These are phyloP conservation scores for Drosophila burlai DNA, from an alignment of 1,140 invertebrate species.

Conservation along the genomic window DNA sequence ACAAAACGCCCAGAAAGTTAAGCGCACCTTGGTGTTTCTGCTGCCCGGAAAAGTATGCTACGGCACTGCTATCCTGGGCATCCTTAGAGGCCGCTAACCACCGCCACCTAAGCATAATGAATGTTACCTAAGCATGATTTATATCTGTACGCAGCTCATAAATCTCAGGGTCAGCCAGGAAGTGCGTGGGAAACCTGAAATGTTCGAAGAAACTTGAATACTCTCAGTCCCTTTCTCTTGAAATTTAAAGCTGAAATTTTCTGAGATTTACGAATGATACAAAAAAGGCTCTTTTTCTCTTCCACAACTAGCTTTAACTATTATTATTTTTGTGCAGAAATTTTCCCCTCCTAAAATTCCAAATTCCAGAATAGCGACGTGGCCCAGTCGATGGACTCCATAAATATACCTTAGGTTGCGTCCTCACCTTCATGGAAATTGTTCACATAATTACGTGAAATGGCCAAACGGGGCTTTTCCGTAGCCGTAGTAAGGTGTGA, in stretches of 20 bases:
- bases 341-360: background rate
- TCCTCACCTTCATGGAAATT: background rate
- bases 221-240: background rate
- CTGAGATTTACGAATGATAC: background rate
- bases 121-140: constrained; percentile 80
- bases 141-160: constrained; percentile 62
- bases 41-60: constrained; percentile 40
- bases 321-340: background rate
- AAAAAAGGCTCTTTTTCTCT: too few relatives aligned
- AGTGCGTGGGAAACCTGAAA: background rate
- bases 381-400: background rate
- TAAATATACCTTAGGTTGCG: constrained; percentile 5
- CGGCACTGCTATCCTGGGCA: constrained; percentile 17
- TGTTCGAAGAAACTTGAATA: background rate
- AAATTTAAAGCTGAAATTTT: background rate
- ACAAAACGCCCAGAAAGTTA: constrained; percentile 55
- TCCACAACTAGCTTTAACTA: background rate
- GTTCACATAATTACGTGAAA: constrained; percentile 62
- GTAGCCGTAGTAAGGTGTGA: constrained; percentile 13
- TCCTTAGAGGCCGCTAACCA: constrained; percentile 25
- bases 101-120: constrained; percentile 68
- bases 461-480: constrained; percentile 16
- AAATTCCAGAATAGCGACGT: background rate
- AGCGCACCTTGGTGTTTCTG: constrained; percentile 31
- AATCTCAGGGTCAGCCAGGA: constrained; percentile 53